phyloP scores from a whole-genome alignment of 2,113 vertebrate species.

The Maccullochella peelii region DNA sequence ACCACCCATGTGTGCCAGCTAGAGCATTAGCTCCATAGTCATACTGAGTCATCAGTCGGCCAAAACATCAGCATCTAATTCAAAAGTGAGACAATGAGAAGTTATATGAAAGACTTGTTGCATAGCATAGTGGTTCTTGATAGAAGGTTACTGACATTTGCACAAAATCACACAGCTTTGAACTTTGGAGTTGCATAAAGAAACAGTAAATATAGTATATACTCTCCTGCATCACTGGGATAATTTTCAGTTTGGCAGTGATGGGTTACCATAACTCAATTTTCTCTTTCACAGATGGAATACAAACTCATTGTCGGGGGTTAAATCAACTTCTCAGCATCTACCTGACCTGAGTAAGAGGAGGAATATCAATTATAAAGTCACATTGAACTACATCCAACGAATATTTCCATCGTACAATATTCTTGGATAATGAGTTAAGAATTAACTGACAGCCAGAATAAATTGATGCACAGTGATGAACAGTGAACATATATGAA shows the following conservation, averaged over 20 bases:
- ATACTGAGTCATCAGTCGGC: background rate
- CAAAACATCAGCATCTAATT: background rate
- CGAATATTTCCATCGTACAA: background rate
- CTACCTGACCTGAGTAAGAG: slow-evolving; percentile 4
- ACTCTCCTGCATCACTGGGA: slow-evolving; percentile 10
- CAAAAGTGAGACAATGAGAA: background rate
- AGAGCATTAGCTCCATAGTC: background rate
- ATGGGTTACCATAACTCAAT: slow-evolving; percentile 31
- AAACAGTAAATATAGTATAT: slow-evolving; percentile 8
- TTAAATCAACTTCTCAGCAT: slow-evolving; percentile 37
- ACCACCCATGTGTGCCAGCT: background rate
- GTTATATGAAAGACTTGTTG: background rate
- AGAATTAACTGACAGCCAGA: background rate
- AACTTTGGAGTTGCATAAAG: background rate
- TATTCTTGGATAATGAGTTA: background rate
- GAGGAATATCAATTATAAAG: background rate
- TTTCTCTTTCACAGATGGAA: slow-evolving; percentile 41
- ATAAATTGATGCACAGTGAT: background rate
- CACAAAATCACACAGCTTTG: background rate
- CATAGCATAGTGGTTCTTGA: background rate
- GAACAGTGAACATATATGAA: slow-evolving; percentile 18
- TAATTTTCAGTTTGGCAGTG: slow-evolving; percentile 40
- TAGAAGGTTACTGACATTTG: background rate
- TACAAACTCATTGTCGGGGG: slow-evolving; percentile 16
- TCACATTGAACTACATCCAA: slow-evolving; percentile 11